phyloP scores from a whole-genome alignment of 2,797 vertebrate genomes.

The Chloroceryle inda region DNA sequence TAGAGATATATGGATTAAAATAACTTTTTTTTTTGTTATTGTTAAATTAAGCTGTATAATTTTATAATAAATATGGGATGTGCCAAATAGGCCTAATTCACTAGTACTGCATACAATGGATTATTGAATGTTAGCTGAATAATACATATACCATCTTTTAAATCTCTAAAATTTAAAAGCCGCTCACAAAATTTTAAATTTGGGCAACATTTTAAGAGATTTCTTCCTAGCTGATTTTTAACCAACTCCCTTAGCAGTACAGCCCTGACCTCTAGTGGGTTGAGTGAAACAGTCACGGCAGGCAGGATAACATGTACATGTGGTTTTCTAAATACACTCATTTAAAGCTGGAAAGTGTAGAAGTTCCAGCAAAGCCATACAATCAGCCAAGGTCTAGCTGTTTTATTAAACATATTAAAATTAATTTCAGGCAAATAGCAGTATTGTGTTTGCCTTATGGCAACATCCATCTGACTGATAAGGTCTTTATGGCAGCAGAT shows the following conservation, averaged over 20 bases:
- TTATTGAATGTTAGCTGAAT: not conserved
- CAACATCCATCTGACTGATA: not conserved
- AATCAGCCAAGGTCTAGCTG: not conserved
- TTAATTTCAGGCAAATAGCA: not conserved
- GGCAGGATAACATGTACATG: not conserved
- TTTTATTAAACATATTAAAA: slow-evolving; percentile 28
- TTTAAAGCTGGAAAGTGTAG: slow-evolving; percentile 14
- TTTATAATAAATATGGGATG: not conserved
- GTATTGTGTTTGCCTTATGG: not conserved
- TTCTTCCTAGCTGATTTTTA: not conserved
- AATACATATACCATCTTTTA: not conserved
- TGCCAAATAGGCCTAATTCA: not conserved
- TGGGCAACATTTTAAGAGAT: not conserved
- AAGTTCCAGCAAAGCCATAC: not conserved
- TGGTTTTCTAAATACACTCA: not conserved
- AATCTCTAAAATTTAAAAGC: not conserved
- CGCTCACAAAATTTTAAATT: not conserved
- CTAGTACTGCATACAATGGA: not conserved
- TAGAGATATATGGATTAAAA: not conserved
- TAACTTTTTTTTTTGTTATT: not conserved
- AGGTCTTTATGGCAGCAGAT: slow-evolving; percentile 20
- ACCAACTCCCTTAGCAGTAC: not conserved
- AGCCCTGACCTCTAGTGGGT: slow-evolving; percentile 72
- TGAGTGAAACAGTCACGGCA: not conserved
- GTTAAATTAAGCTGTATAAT: not conserved